Conservation (phyloP, 2,113 vertebrate species). For the Caranx melampygus region DNA sequence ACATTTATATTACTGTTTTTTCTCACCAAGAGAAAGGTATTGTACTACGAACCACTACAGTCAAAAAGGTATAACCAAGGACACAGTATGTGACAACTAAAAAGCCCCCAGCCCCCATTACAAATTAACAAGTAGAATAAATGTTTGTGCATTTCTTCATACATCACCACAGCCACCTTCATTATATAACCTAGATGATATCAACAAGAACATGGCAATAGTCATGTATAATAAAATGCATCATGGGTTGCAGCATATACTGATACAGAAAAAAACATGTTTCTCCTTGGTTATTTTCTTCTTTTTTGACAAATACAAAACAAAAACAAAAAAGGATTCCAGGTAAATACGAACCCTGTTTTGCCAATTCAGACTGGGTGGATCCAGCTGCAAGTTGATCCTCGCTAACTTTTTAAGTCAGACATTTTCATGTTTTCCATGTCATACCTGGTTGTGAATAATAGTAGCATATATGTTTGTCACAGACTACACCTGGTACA, state of each 20-base stretch:
- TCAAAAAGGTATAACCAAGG: background rate
- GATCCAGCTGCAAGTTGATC: background rate
- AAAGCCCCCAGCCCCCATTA: background rate
- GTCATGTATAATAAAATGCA: conserved; percentile 3
- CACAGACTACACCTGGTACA: background rate
- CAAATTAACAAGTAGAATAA: background rate
- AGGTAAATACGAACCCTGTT: background rate
- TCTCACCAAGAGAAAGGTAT: conserved; percentile 1
- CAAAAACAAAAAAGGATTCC: background rate
- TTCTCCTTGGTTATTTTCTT: background rate
- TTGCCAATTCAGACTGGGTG: background rate
- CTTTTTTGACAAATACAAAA: background rate
- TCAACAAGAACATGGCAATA: conserved; percentile 30
- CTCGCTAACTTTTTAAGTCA: background rate
- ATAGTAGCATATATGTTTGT: background rate
- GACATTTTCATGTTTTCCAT: background rate
- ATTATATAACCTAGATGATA: background rate
- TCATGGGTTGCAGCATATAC: background rate
- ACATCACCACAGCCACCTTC: conserved; percentile 16
- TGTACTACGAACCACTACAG: background rate
- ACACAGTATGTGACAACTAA: background rate
- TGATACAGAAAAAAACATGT: background rate
- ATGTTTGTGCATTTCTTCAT: conserved; percentile 2
- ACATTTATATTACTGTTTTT: background rate
- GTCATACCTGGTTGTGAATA: background rate